Conservation (phyloP, 2,888 invertebrate species). For the Drosophila cracens region DNA sequence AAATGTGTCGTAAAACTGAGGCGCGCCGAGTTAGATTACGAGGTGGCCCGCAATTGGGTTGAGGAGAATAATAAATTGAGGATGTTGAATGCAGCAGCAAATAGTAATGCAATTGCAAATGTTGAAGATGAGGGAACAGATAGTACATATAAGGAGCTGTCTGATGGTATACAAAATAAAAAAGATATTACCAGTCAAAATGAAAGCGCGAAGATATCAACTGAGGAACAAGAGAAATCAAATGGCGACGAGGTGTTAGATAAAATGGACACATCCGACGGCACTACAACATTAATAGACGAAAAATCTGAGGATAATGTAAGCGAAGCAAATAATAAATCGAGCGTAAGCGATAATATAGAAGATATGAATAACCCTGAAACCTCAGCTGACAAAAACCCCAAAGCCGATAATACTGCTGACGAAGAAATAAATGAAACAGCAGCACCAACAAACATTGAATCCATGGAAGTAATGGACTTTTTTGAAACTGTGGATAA, state of each 20-base stretch:
- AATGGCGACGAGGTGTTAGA: neutral
- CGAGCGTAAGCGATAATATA: neutral
- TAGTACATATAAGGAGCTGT: neutral
- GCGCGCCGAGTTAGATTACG: constrained; percentile 78
- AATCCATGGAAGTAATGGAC: neutral
- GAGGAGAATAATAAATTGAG: constrained; percentile 19
- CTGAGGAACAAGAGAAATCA: neutral
- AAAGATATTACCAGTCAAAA: neutral
- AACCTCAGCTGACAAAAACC: neutral
- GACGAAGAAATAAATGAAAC: neutral
- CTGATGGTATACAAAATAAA: neutral
- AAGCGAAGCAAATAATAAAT: neutral
- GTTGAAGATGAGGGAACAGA: neutral
- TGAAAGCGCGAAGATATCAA: neutral
- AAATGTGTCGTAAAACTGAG: constrained; percentile 73
- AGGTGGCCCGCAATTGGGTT: constrained; percentile 75
- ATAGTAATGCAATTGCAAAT: neutral
- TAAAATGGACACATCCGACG: neutral
- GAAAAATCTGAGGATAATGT: neutral
- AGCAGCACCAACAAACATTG: neutral
- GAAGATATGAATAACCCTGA: neutral
- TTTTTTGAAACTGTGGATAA: neutral
- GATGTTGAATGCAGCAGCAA: neutral
- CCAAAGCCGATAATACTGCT: neutral
- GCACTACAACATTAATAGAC: neutral